phyloP scores from a whole-genome alignment of 2,797 vertebrate genomes.

The Coregonus ussuriensis region DNA sequence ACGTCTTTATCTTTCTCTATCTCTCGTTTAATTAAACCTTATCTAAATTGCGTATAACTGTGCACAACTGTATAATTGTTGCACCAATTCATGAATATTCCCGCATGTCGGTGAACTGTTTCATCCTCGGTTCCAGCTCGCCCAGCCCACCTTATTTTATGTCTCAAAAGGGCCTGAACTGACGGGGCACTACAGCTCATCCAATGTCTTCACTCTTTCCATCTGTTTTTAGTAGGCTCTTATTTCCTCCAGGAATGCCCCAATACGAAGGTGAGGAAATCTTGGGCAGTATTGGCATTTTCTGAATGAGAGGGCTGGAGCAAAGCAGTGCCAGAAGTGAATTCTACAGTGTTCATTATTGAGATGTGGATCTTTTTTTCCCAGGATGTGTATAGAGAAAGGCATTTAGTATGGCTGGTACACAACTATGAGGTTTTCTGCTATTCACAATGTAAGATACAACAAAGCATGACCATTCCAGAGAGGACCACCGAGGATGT shows the following conservation, averaged over 20 bases:
- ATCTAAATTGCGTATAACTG: too few relatives aligned
- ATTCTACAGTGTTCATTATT: slow-evolving; percentile 1
- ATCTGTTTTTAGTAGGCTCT: slow-evolving; percentile 14
- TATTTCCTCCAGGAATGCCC: slow-evolving; percentile 28
- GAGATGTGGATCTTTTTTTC: not conserved
- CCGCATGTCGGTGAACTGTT: not conserved
- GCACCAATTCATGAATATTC: not conserved
- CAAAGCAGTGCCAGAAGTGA: slow-evolving; percentile 1
- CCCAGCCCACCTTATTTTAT: not conserved
- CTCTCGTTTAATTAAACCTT: slow-evolving; percentile 19
- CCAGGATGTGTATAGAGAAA: not conserved
- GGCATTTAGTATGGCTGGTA: not conserved
- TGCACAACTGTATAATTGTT: too few relatives aligned
- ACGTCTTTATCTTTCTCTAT: slow-evolving; percentile 14
- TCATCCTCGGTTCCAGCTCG: slow-evolving; percentile 12
- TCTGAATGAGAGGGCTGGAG: not conserved
- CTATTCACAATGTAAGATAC: not conserved
- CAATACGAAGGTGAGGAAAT: slow-evolving; percentile 17
- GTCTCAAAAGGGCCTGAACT: too few relatives aligned
- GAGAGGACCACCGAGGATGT: too few relatives aligned
- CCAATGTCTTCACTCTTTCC: slow-evolving; percentile 3
- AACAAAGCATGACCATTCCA: not conserved
- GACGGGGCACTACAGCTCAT: not conserved
- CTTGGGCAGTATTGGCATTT: not conserved
- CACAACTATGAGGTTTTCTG: too few relatives aligned